Evolutionary conservation across 2,113 vertebrate species (phyloP).

Genomic region (Cyprinodon tularosa): DNA sequence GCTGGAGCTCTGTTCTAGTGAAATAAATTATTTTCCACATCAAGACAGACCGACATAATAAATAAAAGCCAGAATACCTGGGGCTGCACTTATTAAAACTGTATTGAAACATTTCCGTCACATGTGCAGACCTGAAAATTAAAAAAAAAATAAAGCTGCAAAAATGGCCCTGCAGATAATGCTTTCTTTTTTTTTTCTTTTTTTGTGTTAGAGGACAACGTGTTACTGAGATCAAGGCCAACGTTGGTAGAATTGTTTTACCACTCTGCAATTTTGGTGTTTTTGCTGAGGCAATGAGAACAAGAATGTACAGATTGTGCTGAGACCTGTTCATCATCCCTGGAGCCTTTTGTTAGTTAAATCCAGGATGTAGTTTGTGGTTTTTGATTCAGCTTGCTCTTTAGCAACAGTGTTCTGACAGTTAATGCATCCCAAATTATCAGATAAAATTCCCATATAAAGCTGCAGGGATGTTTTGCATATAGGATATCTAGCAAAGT

Average conservation of each 20-base stretch:
- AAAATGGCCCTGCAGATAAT: neutral
- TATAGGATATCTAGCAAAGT: slow-evolving; percentile 14
- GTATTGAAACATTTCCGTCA: slow-evolving; percentile 23
- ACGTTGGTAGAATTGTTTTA: slow-evolving; percentile 16
- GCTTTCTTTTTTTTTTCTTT: neutral
- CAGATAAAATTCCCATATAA: slow-evolving; percentile 19
- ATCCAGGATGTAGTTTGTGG: slow-evolving; percentile 2
- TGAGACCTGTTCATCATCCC: slow-evolving; percentile 29
- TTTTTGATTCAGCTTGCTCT: slow-evolving; percentile 18
- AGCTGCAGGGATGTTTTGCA: slow-evolving; percentile 20
- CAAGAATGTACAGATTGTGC: slow-evolving; percentile 23
- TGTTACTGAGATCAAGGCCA: slow-evolving; percentile 17
- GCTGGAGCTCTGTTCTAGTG: neutral
- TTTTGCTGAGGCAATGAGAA: slow-evolving; percentile 35
- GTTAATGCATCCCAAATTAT: slow-evolving; percentile 16
- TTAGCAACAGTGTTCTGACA: slow-evolving; percentile 1
- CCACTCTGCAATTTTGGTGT: slow-evolving; percentile 22
- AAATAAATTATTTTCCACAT: neutral
- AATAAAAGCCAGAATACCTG: neutral
- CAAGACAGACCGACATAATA: neutral
- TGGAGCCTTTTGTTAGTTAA: slow-evolving; percentile 15
- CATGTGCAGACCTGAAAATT: neutral
- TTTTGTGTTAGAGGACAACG: neutral
- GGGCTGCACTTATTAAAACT: slow-evolving; percentile 27
- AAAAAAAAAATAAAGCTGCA: neutral